Percentiles rank a stretch among this genome's conserved stretches.
Conservation (phyloP, 1,140 invertebrate species). For the Drosophila cardini region DNA sequence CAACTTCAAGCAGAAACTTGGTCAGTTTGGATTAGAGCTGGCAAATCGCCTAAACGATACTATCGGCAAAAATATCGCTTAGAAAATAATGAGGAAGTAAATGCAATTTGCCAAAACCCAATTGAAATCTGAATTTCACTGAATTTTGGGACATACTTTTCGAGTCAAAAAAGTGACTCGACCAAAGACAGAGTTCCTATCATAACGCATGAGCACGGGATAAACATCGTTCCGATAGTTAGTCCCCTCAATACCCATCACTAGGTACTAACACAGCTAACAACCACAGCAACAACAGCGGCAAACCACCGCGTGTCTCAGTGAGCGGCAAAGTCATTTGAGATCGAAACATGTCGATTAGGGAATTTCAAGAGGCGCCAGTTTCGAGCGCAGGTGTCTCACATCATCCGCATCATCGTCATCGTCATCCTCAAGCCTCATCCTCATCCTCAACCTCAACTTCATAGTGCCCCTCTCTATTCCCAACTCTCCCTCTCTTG, state of each 20-base stretch:
- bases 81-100: too few relatives aligned
- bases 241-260: too few relatives aligned
- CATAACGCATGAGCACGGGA: too few relatives aligned
- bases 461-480: neutral
- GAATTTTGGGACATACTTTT: too few relatives aligned
- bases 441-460: slow-evolving; percentile 30
- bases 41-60: too few relatives aligned
- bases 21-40: slow-evolving; percentile 7
- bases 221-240: too few relatives aligned
- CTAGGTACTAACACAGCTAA: neutral
- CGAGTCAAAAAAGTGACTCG: too few relatives aligned
- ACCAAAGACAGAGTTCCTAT: too few relatives aligned
- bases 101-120: too few relatives aligned
- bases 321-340: slow-evolving; percentile 71
- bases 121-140: too few relatives aligned
- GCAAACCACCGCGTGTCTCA: slow-evolving; percentile 29
- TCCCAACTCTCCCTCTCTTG: slow-evolving; percentile 19
- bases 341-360: slow-evolving; percentile 84
- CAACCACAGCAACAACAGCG: slow-evolving; percentile 19
- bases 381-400: slow-evolving; percentile 76
- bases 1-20: slow-evolving; percentile 29
- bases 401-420: slow-evolving; percentile 47
- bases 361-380: slow-evolving; percentile 83
- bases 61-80: too few relatives aligned
- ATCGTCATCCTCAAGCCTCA: slow-evolving; percentile 23